Base-by-base conservation (phyloP, 2,888 invertebrate species). In the Drosophila siamana region DNA sequence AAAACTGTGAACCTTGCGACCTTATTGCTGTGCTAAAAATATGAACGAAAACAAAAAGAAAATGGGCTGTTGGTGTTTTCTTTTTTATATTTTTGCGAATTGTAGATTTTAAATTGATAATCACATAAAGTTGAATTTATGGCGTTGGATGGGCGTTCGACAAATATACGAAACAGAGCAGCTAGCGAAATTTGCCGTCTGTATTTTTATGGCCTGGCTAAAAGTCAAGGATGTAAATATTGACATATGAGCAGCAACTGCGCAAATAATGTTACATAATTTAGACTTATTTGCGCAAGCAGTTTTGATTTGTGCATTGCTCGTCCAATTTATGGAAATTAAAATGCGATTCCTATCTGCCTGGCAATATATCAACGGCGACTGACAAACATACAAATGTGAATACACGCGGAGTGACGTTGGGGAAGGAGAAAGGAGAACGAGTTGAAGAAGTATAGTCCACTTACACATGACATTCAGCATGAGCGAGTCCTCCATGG, bases 381-480 rank as follows among this genome's bases (percentile, higher is more conserved):
- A 28, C 28, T 26, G 19, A n/a, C 24, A 30, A 6, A 33, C 13
- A 15, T 43, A 9, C 11, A 47, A 3, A 19, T 19, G 19, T 19
- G n/a, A n/a, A 19, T 19, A n/a, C n/a, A n/a, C n/a, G n/a, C n/a
- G n/a, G n/a, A n/a, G n/a, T n/a, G n/a, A n/a, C n/a, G n/a, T n/a
- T n/a, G n/a, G n/a, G n/a, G n/a, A n/a, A n/a, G n/a, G n/a, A n/a
- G n/a, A 4, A 22, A 19, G 46, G n/a, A 19, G 24, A 22, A 19
- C 38, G n/a, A 19, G 24, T 51, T 28, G 11, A 33, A 33, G 36
- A 44, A 41, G 28, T 16, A 15, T 40, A 56, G 51, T 54, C 64
- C 92, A 96, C 97, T 97, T 93, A 98, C 97, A 98, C 88, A 97
- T 96, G 82, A 98, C 96, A 92, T 97, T 97, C 78, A 98, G 93